Evolutionary conservation across 2,888 invertebrate species (phyloP).

Genomic region (Trachelus stipa): DNA sequence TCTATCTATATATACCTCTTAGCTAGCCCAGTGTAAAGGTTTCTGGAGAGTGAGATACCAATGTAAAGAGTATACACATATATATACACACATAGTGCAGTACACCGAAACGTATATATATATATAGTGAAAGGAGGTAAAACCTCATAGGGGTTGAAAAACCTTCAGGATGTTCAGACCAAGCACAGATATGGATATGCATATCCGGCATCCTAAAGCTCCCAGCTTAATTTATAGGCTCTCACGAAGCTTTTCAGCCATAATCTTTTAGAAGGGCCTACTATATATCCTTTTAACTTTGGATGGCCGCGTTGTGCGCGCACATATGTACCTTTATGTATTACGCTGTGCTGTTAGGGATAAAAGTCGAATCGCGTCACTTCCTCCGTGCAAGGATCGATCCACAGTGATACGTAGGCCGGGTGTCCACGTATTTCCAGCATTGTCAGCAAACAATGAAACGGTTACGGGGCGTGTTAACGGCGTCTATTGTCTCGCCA

Average conservation of each 20-base stretch:
- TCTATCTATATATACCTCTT: neutral
- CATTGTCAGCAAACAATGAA: conserved; percentile 61
- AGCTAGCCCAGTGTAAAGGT: neutral
- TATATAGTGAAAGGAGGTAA: neutral
- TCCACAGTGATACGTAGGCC: conserved; percentile 27
- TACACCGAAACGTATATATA: neutral
- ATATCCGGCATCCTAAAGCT: conserved; percentile 32
- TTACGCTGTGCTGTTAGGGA: neutral
- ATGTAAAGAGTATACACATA: neutral
- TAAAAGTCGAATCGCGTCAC: conserved; percentile 7
- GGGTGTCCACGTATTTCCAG: conserved; percentile 42
- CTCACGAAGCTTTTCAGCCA: neutral
- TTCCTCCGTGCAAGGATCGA: conserved; percentile 26
- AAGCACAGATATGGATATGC: conserved; percentile 24
- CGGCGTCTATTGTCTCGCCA: conserved; percentile 54
- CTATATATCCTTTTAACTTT: neutral
- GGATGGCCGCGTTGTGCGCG: neutral
- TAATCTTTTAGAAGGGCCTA: neutral
- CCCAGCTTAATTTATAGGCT: conserved; percentile 40
- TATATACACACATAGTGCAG: neutral
- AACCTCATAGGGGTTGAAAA: neutral
- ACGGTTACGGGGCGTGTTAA: conserved; percentile 57
- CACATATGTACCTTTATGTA: neutral
- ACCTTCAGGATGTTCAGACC: neutral
- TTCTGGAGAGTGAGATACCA: neutral